Conservation (phyloP, 2,888 invertebrate species). For the Drosophila macrospina region DNA sequence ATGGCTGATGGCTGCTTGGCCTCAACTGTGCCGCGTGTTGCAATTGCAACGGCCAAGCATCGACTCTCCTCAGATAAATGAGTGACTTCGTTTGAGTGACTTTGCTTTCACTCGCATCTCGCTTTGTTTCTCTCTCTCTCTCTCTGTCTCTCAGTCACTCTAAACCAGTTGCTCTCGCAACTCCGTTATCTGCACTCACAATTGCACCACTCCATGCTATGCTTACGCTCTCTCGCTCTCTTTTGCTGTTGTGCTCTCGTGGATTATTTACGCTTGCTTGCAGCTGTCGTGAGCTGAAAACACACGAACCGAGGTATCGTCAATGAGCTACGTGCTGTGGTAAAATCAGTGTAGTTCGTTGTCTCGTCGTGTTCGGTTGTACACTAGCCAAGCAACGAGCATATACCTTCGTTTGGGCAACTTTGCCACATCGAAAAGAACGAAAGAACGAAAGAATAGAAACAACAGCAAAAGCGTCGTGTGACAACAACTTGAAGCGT, state of each 20-base stretch:
- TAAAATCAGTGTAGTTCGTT: slow-evolving; percentile 84
- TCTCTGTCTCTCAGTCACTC: not conserved
- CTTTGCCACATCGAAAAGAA: slow-evolving; percentile 51
- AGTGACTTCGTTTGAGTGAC: slow-evolving; percentile 61
- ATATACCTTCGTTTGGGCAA: slow-evolving; percentile 37
- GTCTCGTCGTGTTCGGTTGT: slow-evolving; percentile 83
- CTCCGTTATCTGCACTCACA: slow-evolving; percentile 40
- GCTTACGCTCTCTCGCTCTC: slow-evolving; percentile 15
- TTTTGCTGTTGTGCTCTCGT: slow-evolving; percentile 27
- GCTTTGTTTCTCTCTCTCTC: not conserved
- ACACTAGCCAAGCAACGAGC: slow-evolving; percentile 47
- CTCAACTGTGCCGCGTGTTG: slow-evolving; percentile 44
- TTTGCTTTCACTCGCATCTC: not conserved
- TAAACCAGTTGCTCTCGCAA: slow-evolving; percentile 46
- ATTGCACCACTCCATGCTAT: slow-evolving; percentile 3
- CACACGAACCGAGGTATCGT: slow-evolving; percentile 82
- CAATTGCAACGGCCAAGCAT: slow-evolving; percentile 31
- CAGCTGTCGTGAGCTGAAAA: slow-evolving; percentile 47
- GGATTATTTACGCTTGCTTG: slow-evolving; percentile 70
- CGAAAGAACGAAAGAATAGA: too few species aligned
- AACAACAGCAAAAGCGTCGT: slow-evolving; percentile 23
- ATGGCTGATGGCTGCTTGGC: slow-evolving; percentile 57
- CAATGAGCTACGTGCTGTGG: slow-evolving; percentile 52
- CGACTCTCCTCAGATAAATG: slow-evolving; percentile 59
- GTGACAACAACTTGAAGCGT: slow-evolving; percentile 78